Evolutionary conservation across 2,113 vertebrate genomes (phyloP).

Genomic region (Peromyscus polionotus): DNA sequence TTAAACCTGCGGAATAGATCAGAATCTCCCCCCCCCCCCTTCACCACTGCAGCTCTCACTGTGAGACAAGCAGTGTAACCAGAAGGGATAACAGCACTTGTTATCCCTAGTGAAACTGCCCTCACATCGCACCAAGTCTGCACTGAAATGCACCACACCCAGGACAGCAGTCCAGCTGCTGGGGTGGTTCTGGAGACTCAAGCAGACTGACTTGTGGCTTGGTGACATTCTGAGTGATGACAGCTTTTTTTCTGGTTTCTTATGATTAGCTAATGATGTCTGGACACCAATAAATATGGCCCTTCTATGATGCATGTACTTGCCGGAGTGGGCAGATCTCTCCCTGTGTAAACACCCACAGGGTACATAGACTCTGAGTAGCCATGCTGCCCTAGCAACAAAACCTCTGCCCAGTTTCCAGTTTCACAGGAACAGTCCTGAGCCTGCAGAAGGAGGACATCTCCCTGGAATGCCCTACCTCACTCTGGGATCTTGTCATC

Average conservation of each 20-base stretch:
- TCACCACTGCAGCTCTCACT: neutral
- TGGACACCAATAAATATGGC: neutral
- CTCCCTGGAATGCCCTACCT: fast-evolving
- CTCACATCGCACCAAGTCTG: neutral
- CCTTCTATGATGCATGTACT: neutral
- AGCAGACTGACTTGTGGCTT: fast-evolving
- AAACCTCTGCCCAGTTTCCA: fast-evolving
- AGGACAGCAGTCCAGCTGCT: neutral
- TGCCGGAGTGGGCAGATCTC: fast-evolving
- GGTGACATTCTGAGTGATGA: fast-evolving
- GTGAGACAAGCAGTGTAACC: fast-evolving
- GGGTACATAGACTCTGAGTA: fast-evolving
- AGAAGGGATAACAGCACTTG: neutral
- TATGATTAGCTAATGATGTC: neutral
- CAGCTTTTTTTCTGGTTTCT: neutral
- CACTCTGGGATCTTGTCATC: too few species aligned
- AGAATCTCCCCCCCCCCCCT: neutral
- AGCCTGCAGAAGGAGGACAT: too few species aligned
- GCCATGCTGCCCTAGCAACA: fast-evolving
- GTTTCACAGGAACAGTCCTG: neutral
- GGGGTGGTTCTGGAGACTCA: too few species aligned
- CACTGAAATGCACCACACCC: neutral
- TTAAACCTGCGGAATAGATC: conserved; percentile 65
- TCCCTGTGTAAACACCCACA: fast-evolving
- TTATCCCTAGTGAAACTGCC: neutral